These are phyloP conservation scores for Enhydra lutris DNA, from an alignment of 2,113 vertebrate species.

Conservation along the genomic window DNA sequence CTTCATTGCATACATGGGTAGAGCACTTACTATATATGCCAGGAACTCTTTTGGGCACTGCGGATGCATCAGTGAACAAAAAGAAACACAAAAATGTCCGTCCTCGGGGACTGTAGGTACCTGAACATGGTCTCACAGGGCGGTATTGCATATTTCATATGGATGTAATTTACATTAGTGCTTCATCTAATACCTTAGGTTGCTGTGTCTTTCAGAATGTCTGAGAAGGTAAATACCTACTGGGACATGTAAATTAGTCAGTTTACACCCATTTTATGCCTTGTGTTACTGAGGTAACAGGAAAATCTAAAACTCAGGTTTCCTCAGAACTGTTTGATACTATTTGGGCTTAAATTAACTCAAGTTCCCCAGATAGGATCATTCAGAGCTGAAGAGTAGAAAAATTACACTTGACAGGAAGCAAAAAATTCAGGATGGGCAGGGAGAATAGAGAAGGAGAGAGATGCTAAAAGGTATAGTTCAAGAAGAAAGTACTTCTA, in stretches of 20 bases:
- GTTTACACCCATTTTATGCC: neutral
- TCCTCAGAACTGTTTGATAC: neutral
- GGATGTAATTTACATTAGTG: neutral
- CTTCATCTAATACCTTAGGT: neutral
- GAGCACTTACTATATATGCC: neutral
- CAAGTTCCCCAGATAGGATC: neutral
- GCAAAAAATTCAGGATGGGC: neutral
- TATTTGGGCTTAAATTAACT: neutral
- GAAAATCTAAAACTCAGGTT: neutral
- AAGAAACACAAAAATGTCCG: neutral
- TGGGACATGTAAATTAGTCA: neutral
- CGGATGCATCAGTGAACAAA: neutral
- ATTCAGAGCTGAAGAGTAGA: neutral
- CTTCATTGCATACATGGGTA: neutral
- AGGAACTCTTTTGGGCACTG: neutral
- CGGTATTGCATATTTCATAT: neutral
- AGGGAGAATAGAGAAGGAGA: neutral
- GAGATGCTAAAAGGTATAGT: neutral
- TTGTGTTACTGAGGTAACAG: neutral
- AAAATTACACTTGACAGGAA: neutral
- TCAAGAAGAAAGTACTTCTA: neutral
- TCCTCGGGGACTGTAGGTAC: neutral
- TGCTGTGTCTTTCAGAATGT: neutral
- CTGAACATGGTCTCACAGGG: neutral
- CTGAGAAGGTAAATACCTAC: neutral